Conservation (phyloP, 2,888 invertebrate species). For the Synanthedon tipuliformis region DNA sequence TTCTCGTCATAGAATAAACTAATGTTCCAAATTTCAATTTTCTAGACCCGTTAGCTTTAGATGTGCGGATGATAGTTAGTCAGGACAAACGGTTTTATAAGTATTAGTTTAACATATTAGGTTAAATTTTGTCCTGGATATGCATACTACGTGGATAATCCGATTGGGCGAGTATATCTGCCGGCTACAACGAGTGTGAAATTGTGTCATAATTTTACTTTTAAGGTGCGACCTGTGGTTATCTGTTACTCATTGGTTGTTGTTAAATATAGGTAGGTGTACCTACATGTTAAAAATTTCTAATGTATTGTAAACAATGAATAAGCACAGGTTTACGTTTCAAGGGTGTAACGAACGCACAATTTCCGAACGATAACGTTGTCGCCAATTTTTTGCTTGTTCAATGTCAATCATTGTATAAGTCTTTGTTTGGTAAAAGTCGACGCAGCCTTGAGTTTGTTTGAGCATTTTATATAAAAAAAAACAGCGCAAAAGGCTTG, state of each 20-base stretch:
- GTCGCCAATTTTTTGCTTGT: slow-evolving; percentile 10
- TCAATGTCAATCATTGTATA: slow-evolving; percentile 38
- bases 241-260: background rate
- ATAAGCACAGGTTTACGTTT: background rate
- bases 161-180: too few species aligned
- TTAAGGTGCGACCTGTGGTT: background rate
- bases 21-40: too few species aligned
- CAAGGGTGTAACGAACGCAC: slow-evolving; percentile 3
- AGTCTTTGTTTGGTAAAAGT: slow-evolving; percentile 25
- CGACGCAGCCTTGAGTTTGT: slow-evolving; percentile 7
- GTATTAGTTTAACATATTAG: too few species aligned
- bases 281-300: too few species aligned
- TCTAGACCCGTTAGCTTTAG: too few species aligned
- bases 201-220: background rate
- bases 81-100: too few species aligned
- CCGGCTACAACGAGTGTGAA: too few species aligned
- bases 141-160: too few species aligned
- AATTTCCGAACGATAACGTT: slow-evolving; percentile 18
- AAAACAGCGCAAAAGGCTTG: background rate
- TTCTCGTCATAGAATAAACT: too few species aligned
- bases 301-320: background rate
- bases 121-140: too few species aligned
- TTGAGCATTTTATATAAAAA: slow-evolving; percentile 2
- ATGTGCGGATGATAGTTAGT: too few species aligned
- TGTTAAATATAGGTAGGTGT: background rate